Evolutionary conservation across 2,113 vertebrate species (phyloP), one percentile per base, ranked within the genome.

Genomic region (Dryoscopus gambensis): DNA sequence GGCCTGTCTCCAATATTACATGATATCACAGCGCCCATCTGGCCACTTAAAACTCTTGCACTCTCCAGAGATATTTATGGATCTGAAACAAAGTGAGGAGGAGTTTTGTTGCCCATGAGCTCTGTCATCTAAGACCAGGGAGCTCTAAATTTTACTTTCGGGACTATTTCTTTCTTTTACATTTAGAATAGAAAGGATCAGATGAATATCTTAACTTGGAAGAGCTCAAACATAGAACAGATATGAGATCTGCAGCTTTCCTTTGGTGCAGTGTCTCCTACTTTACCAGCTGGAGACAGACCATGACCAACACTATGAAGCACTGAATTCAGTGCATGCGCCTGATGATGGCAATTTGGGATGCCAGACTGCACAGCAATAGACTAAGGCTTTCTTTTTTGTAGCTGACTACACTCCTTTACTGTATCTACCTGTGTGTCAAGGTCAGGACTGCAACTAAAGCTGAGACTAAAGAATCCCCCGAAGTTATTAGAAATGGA

Each of bases 71-170:
- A 83, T 10, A 69, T n/a, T 30, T 65, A 64, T 7, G 6, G 31
- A 53, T 78, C 11, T 44, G 31, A 30, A 77, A 60, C 28, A 65
- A 33, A 15, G 15, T 1, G 3, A 84, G 28, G 5, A 81, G 19
- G n/a, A 70, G 42, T n/a, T 93, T 40, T 65, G 18, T 7, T 69
- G 44, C 15, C 62, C 55, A 40, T 6, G 4, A 57, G 8, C 8
- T 63, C 28, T 57, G 24, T 62, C 17, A 1, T 37, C 13, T 44
- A 62, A 46, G 23, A 60, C 33, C 0, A 0, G 4, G 6, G 31
- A 91, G 13, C 24, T 89, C 33, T 60, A 35, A 47, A 27, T 77
- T 89, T 93, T 39, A 64, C 39, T 90, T 75, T 21, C 46, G 71
- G 21, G 19, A 53, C 10, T 44, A 16, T 23, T 47, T 89, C 4